Percentiles rank a stretch among this genome's conserved stretches.
Conservation (phyloP, 1,140 invertebrate genomes). For the Pissodes strobi region DNA sequence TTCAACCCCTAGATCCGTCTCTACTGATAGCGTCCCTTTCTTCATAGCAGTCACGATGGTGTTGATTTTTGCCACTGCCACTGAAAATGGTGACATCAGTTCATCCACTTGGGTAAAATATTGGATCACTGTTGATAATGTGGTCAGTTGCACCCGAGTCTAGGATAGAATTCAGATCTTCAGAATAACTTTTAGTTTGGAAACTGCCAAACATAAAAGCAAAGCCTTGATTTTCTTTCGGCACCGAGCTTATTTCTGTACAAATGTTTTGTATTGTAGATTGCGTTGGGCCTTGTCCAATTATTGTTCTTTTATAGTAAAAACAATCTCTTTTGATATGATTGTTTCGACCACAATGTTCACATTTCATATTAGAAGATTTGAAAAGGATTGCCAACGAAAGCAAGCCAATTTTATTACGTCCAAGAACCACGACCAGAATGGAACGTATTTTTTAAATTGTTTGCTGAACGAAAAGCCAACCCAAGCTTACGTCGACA, state of each 20-base stretch:
- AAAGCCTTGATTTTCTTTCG: constrained; percentile 1
- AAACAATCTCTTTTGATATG: too few species aligned
- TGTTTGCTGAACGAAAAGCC: too few species aligned
- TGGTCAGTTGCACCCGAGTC: neutral
- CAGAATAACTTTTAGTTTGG: neutral
- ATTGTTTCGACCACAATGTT: too few species aligned
- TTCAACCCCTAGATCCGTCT: neutral
- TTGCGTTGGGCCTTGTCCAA: neutral
- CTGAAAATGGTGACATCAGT: neutral
- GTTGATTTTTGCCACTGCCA: neutral
- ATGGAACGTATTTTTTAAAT: too few species aligned
- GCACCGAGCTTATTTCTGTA: too few species aligned
- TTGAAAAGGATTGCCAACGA: too few species aligned
- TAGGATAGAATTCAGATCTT: neutral
- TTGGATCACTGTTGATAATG: neutral
- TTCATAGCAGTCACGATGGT: neutral
- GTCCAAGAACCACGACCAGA: too few species aligned
- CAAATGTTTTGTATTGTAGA: neutral
- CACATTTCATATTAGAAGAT: neutral
- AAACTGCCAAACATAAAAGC: neutral
- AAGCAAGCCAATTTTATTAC: too few species aligned
- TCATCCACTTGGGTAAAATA: neutral
- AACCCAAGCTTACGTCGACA: too few species aligned
- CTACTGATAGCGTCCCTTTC: neutral
- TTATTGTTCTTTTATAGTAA: neutral